Conservation (phyloP, 2,797 vertebrate species). For the Enoplosus armatus region DNA sequence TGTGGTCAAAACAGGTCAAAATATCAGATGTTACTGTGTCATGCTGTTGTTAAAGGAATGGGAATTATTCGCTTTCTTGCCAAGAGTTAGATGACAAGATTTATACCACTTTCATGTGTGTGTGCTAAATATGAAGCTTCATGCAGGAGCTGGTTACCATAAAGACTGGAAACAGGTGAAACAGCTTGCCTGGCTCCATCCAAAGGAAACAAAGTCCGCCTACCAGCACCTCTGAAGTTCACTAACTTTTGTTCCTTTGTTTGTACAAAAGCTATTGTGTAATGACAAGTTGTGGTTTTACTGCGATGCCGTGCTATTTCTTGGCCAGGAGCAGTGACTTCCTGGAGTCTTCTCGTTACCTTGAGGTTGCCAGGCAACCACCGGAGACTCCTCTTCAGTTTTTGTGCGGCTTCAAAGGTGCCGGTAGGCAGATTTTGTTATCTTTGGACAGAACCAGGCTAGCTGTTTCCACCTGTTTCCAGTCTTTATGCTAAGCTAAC, state of each 20-base stretch:
- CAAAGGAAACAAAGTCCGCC: neutral
- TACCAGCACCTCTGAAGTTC: neutral
- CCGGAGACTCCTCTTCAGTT: neutral
- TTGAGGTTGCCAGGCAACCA: neutral
- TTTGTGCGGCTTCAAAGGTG: neutral
- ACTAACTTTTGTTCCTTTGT: neutral
- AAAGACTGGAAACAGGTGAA: neutral
- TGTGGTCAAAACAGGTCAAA: constrained; percentile 23
- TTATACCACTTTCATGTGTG: neutral
- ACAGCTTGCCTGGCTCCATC: neutral
- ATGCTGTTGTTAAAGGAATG: neutral
- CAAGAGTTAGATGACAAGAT: neutral
- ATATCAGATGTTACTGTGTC: constrained; percentile 17
- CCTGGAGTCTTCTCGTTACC: neutral
- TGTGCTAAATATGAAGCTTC: neutral
- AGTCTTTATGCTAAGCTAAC: neutral
- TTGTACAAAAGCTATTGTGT: neutral
- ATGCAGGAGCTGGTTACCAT: neutral
- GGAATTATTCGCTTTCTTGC: neutral
- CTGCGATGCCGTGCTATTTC: neutral
- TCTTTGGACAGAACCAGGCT: neutral
- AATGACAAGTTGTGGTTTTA: neutral
- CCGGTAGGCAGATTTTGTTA: neutral
- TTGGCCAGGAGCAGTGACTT: neutral
- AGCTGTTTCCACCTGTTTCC: neutral